A percentile compares a stretch with the other conserved stretches of the same genome.
Evolutionary conservation across 1,140 invertebrate species (phyloP).

Genomic region (Lutraria rhynchaena): DNA sequence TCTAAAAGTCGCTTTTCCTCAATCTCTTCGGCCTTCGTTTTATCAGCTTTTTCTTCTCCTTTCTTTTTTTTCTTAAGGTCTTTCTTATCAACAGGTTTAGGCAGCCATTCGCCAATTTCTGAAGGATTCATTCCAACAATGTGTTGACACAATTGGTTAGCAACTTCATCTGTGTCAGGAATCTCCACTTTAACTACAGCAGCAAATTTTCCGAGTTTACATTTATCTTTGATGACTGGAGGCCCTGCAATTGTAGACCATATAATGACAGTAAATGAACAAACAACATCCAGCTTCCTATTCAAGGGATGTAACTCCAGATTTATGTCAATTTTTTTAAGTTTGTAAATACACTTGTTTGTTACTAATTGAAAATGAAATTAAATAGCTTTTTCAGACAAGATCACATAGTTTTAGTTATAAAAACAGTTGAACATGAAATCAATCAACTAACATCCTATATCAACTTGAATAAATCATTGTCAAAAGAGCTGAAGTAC

Average conservation of each 20-base stretch:
- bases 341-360: no score
- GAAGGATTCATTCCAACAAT: constrained; percentile 94
- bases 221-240: constrained; percentile 59
- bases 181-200: constrained; percentile 86
- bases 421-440: no score
- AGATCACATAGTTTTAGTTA: no score
- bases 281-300: no score
- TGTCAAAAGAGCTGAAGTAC: no score
- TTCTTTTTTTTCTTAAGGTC: constrained; percentile 78
- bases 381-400: no score
- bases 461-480: no score
- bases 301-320: no score
- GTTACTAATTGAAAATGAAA: no score
- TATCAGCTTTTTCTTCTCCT: constrained; percentile 87
- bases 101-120: constrained; percentile 88
- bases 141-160: constrained; percentile 92
- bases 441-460: no score
- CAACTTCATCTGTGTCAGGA: constrained; percentile 83
- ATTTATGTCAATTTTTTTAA: no score
- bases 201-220: constrained; percentile 90
- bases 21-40: constrained; percentile 69
- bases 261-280: no score
- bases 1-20: constrained; percentile 87
- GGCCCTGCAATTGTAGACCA: constrained; percentile 63
- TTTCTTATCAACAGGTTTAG: constrained; percentile 50